Base-by-base conservation (phyloP, 2,888 invertebrate genomes). In the Malachius bipustulatus region DNA sequence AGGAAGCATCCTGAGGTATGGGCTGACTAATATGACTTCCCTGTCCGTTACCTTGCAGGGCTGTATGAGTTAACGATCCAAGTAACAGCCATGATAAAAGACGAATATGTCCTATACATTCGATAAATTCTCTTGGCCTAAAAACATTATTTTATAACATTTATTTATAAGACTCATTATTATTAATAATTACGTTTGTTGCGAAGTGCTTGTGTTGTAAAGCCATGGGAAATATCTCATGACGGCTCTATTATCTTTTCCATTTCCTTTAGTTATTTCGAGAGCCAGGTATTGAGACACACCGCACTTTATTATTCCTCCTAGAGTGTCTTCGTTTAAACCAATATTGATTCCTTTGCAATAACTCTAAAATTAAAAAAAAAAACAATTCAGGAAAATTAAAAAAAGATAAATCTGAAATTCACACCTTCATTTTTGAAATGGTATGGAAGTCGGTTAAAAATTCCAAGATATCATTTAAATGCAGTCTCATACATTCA, bases 381-480 rank as follows among this genome's bases (percentile, higher is more conserved):
- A 31, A 14, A n/a, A n/a, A n/a, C n/a, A n/a, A 35, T 4, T 11
- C 6, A 15, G 12, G 13, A 32, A 37, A n/a, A n/a, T n/a, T n/a
- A n/a, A n/a, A n/a, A n/a, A n/a, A n/a, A n/a, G n/a, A n/a, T n/a
- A n/a, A n/a, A n/a, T n/a, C n/a, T n/a, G n/a, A n/a, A n/a, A n/a
- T n/a, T n/a, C n/a, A 45, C 59, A 90, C 91, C 79, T 96, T 97
- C 45, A 98, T 82, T 71, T 94, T 96, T 49, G 87, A 88, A 36
- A 98, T 71, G 1, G 96, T 88, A 56, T 98, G 93, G 44, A 96
- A 87, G 63, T 98, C 98, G 6, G 89, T 82, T 43, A 99, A 70
- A 60, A 98, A 88, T 44, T 97, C 97, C 27, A 97, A 69, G 46
- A 91, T 82, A 62, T 99, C 98, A 13, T 78, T 77, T 36, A 97